Conservation (phyloP, 2,113 vertebrate species). For the Mystacornis crossleyi region DNA sequence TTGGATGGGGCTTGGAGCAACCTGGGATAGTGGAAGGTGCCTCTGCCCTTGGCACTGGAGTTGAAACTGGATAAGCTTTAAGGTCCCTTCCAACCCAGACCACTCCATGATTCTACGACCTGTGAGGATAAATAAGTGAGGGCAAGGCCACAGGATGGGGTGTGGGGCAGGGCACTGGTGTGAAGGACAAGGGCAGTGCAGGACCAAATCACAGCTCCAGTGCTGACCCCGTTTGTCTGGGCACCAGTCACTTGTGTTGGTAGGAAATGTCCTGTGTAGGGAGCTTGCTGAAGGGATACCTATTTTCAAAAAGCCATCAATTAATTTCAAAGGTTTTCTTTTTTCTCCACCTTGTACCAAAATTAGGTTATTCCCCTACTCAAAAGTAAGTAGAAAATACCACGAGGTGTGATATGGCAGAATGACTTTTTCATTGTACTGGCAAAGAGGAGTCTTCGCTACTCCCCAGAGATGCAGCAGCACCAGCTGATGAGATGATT, state of each 20-base stretch:
- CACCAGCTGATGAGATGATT: neutral
- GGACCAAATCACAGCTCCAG: neutral
- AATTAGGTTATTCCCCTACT: neutral
- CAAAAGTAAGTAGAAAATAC: neutral
- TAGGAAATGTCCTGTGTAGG: neutral
- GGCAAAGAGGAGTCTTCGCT: neutral
- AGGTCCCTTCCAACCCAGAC: neutral
- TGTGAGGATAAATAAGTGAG: neutral
- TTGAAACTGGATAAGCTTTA: neutral
- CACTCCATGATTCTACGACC: neutral
- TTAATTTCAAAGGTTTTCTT: neutral
- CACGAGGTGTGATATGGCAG: neutral
- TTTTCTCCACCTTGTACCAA: neutral
- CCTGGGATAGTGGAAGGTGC: neutral
- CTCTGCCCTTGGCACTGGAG: neutral
- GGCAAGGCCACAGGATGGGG: neutral
- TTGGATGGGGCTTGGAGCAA: accelerated
- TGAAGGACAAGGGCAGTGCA: neutral
- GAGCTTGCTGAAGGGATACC: neutral
- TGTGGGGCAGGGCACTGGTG: neutral
- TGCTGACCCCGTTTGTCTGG: neutral
- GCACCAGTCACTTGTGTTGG: neutral
- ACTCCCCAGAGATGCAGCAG: neutral
- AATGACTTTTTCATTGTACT: neutral
- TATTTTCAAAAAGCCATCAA: neutral